Evolutionary conservation across 2,113 vertebrate genomes (phyloP).

Genomic region (Rutilus rutilus): DNA sequence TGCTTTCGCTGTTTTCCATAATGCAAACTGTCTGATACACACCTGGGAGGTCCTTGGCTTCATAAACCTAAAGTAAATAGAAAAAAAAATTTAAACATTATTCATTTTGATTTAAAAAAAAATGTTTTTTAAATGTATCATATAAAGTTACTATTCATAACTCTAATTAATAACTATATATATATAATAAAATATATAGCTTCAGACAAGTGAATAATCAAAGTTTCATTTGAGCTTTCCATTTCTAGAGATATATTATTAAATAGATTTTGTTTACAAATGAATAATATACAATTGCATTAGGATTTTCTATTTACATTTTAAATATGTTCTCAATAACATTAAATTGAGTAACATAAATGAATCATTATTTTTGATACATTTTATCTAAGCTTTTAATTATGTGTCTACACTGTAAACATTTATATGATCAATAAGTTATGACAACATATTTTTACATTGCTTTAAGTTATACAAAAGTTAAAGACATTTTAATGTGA

Average conservation of each 20-base stretch:
- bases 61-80: slow-evolving; percentile 62
- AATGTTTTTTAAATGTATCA: neutral
- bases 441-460: too few species aligned
- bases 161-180: neutral
- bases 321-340: neutral
- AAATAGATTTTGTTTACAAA: neutral
- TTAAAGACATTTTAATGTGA: too few species aligned
- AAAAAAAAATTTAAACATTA: neutral
- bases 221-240: neutral
- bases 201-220: neutral
- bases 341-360: neutral
- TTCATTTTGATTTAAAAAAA: neutral
- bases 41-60: slow-evolving; percentile 70
- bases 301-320: neutral
- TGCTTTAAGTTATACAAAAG: too few species aligned
- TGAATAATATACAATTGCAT: neutral
- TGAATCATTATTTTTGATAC: neutral
- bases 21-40: slow-evolving; percentile 8
- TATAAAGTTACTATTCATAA: neutral
- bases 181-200: neutral
- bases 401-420: too few species aligned
- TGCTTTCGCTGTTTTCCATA: neutral
- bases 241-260: neutral
- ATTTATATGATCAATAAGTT: too few species aligned
- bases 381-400: neutral